phyloP scores from a whole-genome alignment of 1,140 invertebrate genomes.

The Cecropterus lyciades region DNA sequence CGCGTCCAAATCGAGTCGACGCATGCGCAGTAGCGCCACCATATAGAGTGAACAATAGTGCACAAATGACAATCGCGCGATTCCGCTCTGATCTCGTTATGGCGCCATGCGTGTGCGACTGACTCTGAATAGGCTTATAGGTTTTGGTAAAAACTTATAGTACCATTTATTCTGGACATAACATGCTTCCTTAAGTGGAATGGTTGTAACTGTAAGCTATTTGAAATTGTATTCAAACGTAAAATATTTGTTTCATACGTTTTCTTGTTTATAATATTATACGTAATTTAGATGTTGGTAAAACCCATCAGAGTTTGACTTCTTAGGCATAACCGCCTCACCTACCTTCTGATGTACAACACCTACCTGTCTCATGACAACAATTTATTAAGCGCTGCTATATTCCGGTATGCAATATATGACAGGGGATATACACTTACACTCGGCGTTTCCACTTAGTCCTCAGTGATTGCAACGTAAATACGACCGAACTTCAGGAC shows the following conservation, averaged over 20 bases:
- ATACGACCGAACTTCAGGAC: too few relatives aligned
- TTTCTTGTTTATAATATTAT: too few relatives aligned
- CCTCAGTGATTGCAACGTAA: too few relatives aligned
- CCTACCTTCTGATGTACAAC: too few relatives aligned
- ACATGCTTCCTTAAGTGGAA: conserved; percentile 24
- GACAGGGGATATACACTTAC: too few relatives aligned
- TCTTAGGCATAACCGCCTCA: too few relatives aligned
- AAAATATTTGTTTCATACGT: not conserved
- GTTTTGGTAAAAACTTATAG: conserved; percentile 35
- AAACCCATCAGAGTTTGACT: too few relatives aligned
- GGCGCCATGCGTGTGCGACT: conserved; percentile 57
- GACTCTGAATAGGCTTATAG: conserved; percentile 43
- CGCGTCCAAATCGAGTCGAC: conserved; percentile 69
- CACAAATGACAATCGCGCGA: conserved; percentile 76
- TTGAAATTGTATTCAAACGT: conserved; percentile 20
- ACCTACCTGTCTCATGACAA: too few relatives aligned
- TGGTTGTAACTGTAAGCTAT: conserved; percentile 24
- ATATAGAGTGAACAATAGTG: conserved; percentile 80
- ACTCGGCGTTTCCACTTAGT: too few relatives aligned
- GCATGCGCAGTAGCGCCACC: conserved; percentile 64
- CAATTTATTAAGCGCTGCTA: too few relatives aligned
- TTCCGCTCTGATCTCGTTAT: conserved; percentile 69
- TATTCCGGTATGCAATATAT: too few relatives aligned
- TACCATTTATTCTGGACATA: conserved; percentile 29
- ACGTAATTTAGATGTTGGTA: too few relatives aligned